Base-by-base conservation (phyloP, 2,888 invertebrate genomes). In the Ophraella communa region DNA sequence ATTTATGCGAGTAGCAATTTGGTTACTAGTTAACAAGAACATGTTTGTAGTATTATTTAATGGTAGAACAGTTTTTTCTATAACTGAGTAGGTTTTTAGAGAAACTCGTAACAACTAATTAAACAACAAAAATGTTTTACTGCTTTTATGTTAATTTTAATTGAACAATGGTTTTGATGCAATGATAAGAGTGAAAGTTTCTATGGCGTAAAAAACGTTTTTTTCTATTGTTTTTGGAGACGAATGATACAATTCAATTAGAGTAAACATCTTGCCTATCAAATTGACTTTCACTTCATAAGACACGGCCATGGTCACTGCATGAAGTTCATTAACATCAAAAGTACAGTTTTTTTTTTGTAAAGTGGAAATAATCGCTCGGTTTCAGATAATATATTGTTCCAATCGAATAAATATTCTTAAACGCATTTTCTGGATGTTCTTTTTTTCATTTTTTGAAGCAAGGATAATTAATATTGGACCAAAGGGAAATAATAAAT, bases 261-360 rank as follows among this genome's bases (percentile, higher is more conserved):
- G 20, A 45, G 18, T 45, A 42, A 42, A n/a, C n/a, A 17, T 14
- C 17, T 17, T 11, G 42, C 42, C 7, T 45, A 18, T 45, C 44
- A 20, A 45, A 45, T 47, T 60, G 17, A 53, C 55, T 44, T 55
- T 55, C 45, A n/a, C 18, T 33, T 27, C 21, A 61, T 42, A 53
- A 44, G 20, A 61, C 53, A 62, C 62, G 62, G 62, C 55, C 62
- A 62, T 55, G 62, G 62, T 55, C 62, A 20, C 33, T 14, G 14
- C 11, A 10, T 20, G 11, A 39, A n/a, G 62, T 33, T 54, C 62
- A 62, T 47, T 62, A 62, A 62, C 62, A 62, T 44, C 39, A 5
- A 14, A 24, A 55, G 24, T 24, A 35, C 11, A 35, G n/a, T 7
- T 30, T 21, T n/a, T 11, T 45, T 18, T 11, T 45, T 7, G 20